Base-by-base conservation (phyloP, 2,113 vertebrate genomes). In the Caracal caracal region DNA sequence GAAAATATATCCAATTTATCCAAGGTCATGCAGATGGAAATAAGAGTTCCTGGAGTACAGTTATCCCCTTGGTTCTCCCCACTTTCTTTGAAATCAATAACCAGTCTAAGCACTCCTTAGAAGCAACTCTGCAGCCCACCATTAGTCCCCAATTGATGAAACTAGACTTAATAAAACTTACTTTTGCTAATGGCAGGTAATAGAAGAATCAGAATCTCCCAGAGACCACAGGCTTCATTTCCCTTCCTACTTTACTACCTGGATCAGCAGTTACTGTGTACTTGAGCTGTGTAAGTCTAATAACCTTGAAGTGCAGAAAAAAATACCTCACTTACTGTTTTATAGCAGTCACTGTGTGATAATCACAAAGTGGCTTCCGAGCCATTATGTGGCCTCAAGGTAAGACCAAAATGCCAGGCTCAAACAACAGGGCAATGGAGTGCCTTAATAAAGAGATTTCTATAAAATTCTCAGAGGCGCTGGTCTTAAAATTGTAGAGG, bases 311-410 rank as follows among this genome's bases (percentile, higher is more conserved):
- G 51, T 68, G 65, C 33, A 93, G 83, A 30, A 37, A 70, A 71
- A 94, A 80, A 68, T 11, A 66, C 20, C 40, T 86, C 70, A 70
- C 78, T 95, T 84, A 88, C 59, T 96, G 37, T 85, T 97, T 97
- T 95, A 95, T 15, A 85, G 90, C 16, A 96, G 81, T 88, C 78
- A 96, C 47, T 97, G 66, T 96, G 88, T 96, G 90, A 95, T 96
- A 97, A 96, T 92, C 87, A 90, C 61, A 66, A 85, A 95, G 87
- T 90, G 11, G 43, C 97, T 97, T 95, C 66, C 88, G 90, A 90
- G 90, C 96, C 93, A 97, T 88, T 96, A 88, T 91, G 82, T 13
- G 1, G 94, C 96, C 88, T 97, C 51, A 93, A 97, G 65, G 70
- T 97, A 97, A 95, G 94, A 94, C 56, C 37, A 93, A 97, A 96